Conservation (phyloP, 2,888 invertebrate species). For the Napeogenes inachia region DNA sequence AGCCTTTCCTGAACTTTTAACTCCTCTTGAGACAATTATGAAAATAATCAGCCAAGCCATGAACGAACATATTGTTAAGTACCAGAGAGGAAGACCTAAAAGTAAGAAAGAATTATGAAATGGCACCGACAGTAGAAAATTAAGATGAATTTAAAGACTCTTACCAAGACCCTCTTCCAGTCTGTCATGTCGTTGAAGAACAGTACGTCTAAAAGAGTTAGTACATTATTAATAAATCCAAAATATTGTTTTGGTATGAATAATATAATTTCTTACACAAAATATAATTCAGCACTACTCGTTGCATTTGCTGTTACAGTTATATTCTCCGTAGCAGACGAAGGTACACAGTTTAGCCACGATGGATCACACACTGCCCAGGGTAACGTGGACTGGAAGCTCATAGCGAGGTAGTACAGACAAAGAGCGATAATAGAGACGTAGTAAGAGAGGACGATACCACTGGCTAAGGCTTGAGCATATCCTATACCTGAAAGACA, state of each 20-base stretch:
- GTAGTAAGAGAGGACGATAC: conserved; percentile 85
- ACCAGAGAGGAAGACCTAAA: conserved; percentile 80
- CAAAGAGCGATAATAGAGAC: conserved; percentile 85
- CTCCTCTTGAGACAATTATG: conserved; percentile 82
- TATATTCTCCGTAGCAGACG: conserved; percentile 46
- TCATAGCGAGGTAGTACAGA: conserved; percentile 84
- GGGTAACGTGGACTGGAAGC: conserved; percentile 82
- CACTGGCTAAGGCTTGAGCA: conserved; percentile 80
- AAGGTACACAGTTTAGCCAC: conserved; percentile 74
- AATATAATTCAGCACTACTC: conserved; percentile 79
- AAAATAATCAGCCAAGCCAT: conserved; percentile 84
- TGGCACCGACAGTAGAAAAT: background rate
- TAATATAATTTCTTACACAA: conserved; percentile 40
- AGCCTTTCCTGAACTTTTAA: conserved; percentile 88
- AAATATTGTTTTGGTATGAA: background rate
- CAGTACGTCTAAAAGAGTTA: conserved; percentile 28
- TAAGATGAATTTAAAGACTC: conserved; percentile 9
- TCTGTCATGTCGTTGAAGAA: conserved; percentile 37
- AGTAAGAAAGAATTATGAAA: conserved; percentile 15
- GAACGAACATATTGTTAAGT: conserved; percentile 81
- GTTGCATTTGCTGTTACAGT: conserved; percentile 37
- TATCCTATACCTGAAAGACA: conserved; percentile 80
- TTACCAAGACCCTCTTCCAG: conserved; percentile 40
- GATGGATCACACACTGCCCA: conserved; percentile 82
- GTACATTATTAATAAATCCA: background rate